Evolutionary conservation across 2,888 invertebrate species (phyloP).

Genomic region (Cheilosia soror): DNA sequence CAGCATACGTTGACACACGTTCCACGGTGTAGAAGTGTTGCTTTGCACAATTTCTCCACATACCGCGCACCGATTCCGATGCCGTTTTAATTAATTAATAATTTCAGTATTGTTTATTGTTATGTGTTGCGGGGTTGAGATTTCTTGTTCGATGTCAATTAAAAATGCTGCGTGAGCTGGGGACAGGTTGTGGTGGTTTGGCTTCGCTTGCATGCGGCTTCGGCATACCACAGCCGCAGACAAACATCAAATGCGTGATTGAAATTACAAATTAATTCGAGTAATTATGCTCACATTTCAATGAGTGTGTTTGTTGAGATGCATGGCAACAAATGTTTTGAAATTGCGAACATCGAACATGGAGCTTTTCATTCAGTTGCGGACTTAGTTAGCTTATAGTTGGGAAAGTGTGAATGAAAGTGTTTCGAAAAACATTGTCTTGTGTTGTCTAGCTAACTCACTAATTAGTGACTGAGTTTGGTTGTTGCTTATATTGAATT

Average conservation of each 20-base stretch:
- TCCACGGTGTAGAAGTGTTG: slow-evolving; percentile 10
- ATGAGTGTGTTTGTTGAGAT: slow-evolving; percentile 22
- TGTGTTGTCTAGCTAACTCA: not conserved
- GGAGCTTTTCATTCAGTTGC: not conserved
- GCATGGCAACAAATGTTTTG: slow-evolving; percentile 28
- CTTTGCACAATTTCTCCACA: slow-evolving; percentile 58
- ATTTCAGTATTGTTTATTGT: slow-evolving; percentile 41
- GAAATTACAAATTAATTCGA: slow-evolving; percentile 48
- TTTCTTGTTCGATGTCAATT: slow-evolving; percentile 53
- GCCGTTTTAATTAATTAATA: slow-evolving; percentile 64
- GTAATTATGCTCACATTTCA: slow-evolving; percentile 41
- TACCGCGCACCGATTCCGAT: not conserved
- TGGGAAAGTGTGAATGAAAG: slow-evolving; percentile 16
- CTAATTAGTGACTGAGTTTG: slow-evolving; percentile 1
- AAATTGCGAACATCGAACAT: slow-evolving; percentile 7
- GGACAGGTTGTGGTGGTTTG: slow-evolving; percentile 5
- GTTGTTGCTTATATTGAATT: not conserved
- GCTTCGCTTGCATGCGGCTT: slow-evolving; percentile 9
- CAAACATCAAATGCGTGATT: slow-evolving; percentile 56
- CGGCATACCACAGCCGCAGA: not conserved
- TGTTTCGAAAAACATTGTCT: not conserved
- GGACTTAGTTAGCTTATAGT: no score
- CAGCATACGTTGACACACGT: slow-evolving; percentile 49
- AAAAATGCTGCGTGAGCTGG: slow-evolving; percentile 31
- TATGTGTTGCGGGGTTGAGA: slow-evolving; percentile 22